Conservation (phyloP, 2,113 vertebrate species). For the Ammodytes marinus region DNA sequence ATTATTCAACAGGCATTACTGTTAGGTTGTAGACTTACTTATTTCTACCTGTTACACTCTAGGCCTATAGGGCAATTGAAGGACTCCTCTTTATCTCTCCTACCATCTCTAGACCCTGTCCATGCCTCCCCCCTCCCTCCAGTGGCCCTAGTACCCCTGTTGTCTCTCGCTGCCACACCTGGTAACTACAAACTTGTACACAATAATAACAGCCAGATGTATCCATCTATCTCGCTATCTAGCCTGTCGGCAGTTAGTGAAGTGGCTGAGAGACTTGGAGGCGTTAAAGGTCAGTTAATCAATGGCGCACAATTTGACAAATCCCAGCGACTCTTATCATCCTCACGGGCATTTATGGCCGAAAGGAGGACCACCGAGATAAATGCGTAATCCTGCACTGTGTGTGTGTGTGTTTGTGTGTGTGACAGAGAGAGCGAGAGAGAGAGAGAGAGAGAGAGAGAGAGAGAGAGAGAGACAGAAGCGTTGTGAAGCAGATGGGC, state of each 20-base stretch:
- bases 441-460: constrained; percentile 19
- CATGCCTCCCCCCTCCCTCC: background rate
- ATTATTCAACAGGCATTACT: constrained; percentile 63
- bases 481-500: constrained; percentile 59
- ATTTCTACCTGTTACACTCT: constrained; percentile 59
- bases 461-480: constrained; percentile 24
- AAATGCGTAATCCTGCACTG: constrained; percentile 83
- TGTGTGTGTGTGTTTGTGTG: constrained; percentile 23
- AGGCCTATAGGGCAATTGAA: constrained; percentile 64
- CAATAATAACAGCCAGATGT: constrained; percentile 84
- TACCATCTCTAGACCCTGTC: constrained; percentile 26
- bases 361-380: constrained; percentile 81
- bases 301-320: constrained; percentile 89
- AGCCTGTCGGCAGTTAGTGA: constrained; percentile 82
- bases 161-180: constrained; percentile 70
- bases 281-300: constrained; percentile 89
- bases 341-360: constrained; percentile 81
- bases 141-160: constrained; percentile 42
- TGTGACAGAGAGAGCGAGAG: constrained; percentile 36
- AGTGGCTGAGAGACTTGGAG: constrained; percentile 84
- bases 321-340: constrained; percentile 87
- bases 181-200: constrained; percentile 87
- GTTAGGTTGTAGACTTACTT: constrained; percentile 42
- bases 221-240: constrained; percentile 86
- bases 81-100: constrained; percentile 71